Percentiles rank a stretch among this genome's conserved stretches.
These are phyloP conservation scores for Mormyrus iriodes DNA, from an alignment of 2,113 vertebrate genomes.

Conservation along the genomic window DNA sequence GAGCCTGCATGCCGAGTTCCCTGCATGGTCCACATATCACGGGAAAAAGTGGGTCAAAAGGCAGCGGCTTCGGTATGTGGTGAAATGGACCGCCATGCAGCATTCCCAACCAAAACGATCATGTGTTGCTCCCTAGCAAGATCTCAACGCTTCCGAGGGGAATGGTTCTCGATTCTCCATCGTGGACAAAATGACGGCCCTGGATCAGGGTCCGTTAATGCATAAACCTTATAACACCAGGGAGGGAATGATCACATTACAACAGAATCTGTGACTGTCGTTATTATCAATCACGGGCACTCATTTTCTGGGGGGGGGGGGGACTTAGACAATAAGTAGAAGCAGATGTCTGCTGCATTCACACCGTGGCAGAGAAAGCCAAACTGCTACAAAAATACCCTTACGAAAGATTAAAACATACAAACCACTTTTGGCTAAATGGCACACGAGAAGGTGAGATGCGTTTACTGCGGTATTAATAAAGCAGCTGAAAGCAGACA, in stretches of 20 bases:
- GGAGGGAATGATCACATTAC: not conserved
- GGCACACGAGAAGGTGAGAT: not conserved
- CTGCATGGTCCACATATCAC: not conserved
- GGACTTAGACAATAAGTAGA: slow-evolving; percentile 39
- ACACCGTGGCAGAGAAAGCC: slow-evolving; percentile 36
- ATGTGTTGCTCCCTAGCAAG: not conserved
- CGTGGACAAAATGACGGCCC: not conserved
- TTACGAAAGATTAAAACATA: not conserved
- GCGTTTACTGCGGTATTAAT: not conserved
- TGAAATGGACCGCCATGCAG: not conserved
- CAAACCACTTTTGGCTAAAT: not conserved
- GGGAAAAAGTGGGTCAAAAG: not conserved
- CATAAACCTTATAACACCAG: not conserved
- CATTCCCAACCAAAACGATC: not conserved
- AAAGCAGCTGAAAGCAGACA: not conserved
- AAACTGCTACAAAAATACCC: not conserved
- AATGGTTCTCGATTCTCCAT: not conserved
- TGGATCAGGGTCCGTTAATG: not conserved
- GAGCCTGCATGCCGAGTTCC: no score
- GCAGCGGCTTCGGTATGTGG: no score
- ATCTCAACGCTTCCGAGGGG: not conserved
- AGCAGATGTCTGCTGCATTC: slow-evolving; percentile 25
- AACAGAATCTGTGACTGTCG: not conserved
- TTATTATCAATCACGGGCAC: slow-evolving; percentile 10
- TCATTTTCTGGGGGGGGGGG: not conserved